These are phyloP conservation scores for Garrulus glandarius DNA, from an alignment of 2,797 vertebrate species.

Conservation along the genomic window DNA sequence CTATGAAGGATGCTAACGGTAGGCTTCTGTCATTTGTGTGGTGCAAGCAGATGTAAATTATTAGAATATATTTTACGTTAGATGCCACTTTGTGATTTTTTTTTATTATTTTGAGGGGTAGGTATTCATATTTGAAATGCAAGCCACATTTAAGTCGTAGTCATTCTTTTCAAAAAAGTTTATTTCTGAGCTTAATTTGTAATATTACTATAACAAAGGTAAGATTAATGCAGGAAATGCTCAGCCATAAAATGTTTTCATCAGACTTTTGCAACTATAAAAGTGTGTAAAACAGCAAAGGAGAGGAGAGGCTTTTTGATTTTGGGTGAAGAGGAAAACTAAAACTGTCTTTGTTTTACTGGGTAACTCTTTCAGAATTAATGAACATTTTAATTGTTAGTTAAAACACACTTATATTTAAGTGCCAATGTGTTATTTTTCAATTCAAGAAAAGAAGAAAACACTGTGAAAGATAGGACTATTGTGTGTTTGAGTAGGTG, in stretches of 20 bases:
- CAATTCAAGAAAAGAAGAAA: conserved; percentile 68
- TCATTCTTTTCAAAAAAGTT: conserved; percentile 31
- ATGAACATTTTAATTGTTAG: conserved; percentile 61
- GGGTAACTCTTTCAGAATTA: conserved; percentile 43
- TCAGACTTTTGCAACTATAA: conserved; percentile 9
- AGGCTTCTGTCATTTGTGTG: conserved; percentile 60
- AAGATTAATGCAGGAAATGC: conserved; percentile 25
- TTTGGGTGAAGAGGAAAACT: conserved; percentile 18
- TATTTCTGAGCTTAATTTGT: conserved; percentile 45
- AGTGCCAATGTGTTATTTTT: conserved; percentile 63
- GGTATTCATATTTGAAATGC: conserved; percentile 48
- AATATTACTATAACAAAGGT: conserved; percentile 24
- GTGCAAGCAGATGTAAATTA: conserved; percentile 67
- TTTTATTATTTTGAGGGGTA: not conserved
- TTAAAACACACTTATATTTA: conserved; percentile 60
- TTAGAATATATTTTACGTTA: conserved; percentile 69
- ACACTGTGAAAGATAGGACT: conserved; percentile 68
- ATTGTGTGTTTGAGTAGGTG: conserved; percentile 82
- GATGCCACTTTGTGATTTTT: conserved; percentile 59
- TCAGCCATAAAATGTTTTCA: conserved; percentile 44
- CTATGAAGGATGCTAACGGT: conserved; percentile 71
- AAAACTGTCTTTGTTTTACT: conserved; percentile 46
- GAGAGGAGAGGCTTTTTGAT: conserved; percentile 12
- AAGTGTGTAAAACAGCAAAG: conserved; percentile 27
- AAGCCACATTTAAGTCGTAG: conserved; percentile 39